Percentiles rank a stretch among this genome's conserved stretches.
Conservation (phyloP, 1,140 invertebrate species). For the Leucophenga varia region DNA sequence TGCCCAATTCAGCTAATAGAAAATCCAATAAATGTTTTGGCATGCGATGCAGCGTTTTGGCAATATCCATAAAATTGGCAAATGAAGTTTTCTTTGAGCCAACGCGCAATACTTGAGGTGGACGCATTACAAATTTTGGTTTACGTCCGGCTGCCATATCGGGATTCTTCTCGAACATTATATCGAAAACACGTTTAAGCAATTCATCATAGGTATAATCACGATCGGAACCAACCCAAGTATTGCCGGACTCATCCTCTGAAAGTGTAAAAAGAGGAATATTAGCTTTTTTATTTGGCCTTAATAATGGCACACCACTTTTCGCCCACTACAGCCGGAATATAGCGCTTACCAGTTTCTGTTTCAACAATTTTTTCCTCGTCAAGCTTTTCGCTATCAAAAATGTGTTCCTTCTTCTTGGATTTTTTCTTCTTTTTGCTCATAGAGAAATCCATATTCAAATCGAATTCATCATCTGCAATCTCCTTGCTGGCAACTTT, state of each 20-base stretch:
- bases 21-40: constrained; percentile 97
- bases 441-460: constrained; percentile 77
- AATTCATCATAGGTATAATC: constrained; percentile 97
- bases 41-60: constrained; percentile 81
- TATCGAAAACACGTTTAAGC: constrained; percentile 91
- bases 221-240: constrained; percentile 77
- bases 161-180: constrained; percentile 97
- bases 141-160: constrained; percentile 97
- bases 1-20: constrained; percentile 95
- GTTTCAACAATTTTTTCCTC: constrained; percentile 68
- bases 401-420: constrained; percentile 83
- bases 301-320: constrained; percentile 67
- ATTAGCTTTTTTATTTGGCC: background rate
- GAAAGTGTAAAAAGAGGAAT: constrained; percentile 51
- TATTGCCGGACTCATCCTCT: constrained; percentile 64
- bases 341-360: constrained; percentile 67
- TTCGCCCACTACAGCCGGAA: no score
- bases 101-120: constrained; percentile 93
- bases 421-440: constrained; percentile 89
- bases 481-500: constrained; percentile 58
- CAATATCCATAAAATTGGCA: constrained; percentile 94
- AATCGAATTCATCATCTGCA: constrained; percentile 71
- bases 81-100: constrained; percentile 98
- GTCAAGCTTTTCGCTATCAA: constrained; percentile 71
- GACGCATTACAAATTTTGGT: constrained; percentile 96